Percentiles rank a stretch among this genome's conserved stretches.
Conservation (phyloP, 1,140 invertebrate species). For the Formica exsecta region DNA sequence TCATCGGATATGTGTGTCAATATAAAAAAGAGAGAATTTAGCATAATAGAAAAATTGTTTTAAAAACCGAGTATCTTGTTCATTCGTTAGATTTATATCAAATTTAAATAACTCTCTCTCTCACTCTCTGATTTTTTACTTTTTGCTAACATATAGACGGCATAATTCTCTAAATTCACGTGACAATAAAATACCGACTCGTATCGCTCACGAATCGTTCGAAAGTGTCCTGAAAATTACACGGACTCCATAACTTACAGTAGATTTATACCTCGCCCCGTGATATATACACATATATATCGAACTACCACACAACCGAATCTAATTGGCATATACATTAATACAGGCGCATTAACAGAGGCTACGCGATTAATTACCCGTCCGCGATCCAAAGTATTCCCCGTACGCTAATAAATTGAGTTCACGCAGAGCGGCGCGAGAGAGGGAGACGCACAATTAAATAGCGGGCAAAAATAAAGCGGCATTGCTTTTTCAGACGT, state of each 20-base stretch:
- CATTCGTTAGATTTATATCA: not conserved
- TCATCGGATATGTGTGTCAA: not conserved
- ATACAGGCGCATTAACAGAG: slow-evolving; percentile 58
- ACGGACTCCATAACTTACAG: slow-evolving; percentile 31
- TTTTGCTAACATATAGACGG: not conserved
- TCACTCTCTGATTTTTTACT: not conserved
- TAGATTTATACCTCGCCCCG: slow-evolving; percentile 20
- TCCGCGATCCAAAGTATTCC: slow-evolving; percentile 52
- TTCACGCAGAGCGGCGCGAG: not conserved
- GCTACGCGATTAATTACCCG: slow-evolving; percentile 55
- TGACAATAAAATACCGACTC: slow-evolving; percentile 29
- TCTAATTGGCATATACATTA: slow-evolving; percentile 58
- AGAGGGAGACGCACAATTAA: slow-evolving; percentile 25
- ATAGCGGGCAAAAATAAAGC: slow-evolving; percentile 32
- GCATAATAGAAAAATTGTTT: not conserved
- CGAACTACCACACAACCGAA: slow-evolving; percentile 15
- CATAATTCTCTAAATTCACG: not conserved
- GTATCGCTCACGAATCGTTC: slow-evolving; percentile 4
- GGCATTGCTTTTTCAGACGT: slow-evolving; percentile 21
- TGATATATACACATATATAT: slow-evolving; percentile 11
- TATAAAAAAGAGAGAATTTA: not conserved
- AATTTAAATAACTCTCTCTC: not conserved
- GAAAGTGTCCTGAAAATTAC: slow-evolving; percentile 40
- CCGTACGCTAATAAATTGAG: slow-evolving; percentile 48
- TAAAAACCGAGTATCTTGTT: not conserved